phyloP scores from a whole-genome alignment of 1,140 invertebrate species.

The Penaeus chinensis region DNA sequence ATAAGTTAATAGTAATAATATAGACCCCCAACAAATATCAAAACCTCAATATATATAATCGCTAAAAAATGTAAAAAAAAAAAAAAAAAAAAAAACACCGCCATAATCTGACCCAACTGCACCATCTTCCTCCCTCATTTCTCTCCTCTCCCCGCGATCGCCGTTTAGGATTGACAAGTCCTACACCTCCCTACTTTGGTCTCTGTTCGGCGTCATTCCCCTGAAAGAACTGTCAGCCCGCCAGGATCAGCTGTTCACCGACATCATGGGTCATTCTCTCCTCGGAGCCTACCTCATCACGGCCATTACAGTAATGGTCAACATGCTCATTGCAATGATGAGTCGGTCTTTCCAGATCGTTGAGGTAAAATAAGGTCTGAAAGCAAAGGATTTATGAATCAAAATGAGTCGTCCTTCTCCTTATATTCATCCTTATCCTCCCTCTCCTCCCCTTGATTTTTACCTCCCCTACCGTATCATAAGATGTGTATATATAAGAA shows the following conservation, averaged over 20 bases:
- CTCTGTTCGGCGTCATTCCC: conserved; percentile 70
- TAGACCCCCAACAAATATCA: no score
- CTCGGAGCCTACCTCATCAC: conserved; percentile 71
- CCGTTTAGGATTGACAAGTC: conserved; percentile 70
- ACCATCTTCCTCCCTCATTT: background rate
- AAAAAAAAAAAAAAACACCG: background rate
- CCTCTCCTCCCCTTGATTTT: no score
- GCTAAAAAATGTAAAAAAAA: background rate
- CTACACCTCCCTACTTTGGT: conserved; percentile 73
- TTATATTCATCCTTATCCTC: no score
- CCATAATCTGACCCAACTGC: background rate
- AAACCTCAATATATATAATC: background rate
- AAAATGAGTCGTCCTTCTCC: no score
- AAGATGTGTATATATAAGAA: no score
- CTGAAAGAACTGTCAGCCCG: conserved; percentile 63
- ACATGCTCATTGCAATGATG: conserved; percentile 77
- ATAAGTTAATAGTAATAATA: background rate
- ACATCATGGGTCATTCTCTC: conserved; percentile 67
- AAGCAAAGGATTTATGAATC: no score
- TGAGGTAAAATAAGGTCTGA: conserved; percentile 67
- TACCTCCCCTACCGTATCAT: no score
- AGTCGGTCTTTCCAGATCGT: conserved; percentile 74
- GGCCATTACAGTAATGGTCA: conserved; percentile 75
- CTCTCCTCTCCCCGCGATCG: background rate
- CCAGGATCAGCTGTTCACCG: conserved; percentile 64